A percentile compares a stretch with the other conserved stretches of the same genome.
Conservation (phyloP, 2,888 invertebrate species). For the Cheilosia impressa region DNA sequence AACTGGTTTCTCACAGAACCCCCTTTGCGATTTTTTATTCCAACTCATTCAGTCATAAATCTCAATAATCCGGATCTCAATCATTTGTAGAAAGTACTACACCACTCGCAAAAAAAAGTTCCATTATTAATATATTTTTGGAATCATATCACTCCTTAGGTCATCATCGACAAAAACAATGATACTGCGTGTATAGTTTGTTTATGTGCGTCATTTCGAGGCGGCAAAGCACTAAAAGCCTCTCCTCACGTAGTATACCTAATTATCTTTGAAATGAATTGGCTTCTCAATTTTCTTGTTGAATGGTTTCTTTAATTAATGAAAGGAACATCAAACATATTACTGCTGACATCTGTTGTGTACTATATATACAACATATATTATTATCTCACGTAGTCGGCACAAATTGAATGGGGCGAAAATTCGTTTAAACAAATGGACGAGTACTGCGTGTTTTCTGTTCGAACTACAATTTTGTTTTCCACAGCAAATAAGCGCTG, state of each 20-base stretch:
- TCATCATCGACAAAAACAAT: slow-evolving; percentile 32
- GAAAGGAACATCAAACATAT: slow-evolving; percentile 30
- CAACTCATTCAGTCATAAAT: no score
- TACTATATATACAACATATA: background rate
- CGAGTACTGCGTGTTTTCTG: background rate
- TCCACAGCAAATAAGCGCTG: no score
- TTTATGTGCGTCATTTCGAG: slow-evolving; percentile 34
- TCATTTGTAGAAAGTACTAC: background rate
- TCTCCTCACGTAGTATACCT: slow-evolving; percentile 27
- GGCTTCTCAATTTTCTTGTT: slow-evolving; percentile 70
- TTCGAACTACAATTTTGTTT: background rate
- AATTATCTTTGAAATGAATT: slow-evolving; percentile 48
- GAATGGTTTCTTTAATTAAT: slow-evolving; percentile 69
- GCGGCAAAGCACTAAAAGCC: slow-evolving; percentile 33
- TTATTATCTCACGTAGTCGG: slow-evolving; percentile 13
- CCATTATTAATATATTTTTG: background rate
- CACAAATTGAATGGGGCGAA: background rate
- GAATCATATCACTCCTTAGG: slow-evolving; percentile 14
- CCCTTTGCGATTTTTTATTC: no score
- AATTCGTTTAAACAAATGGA: slow-evolving; percentile 6
- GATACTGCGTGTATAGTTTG: background rate
- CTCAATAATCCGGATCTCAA: background rate
- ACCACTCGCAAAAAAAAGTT: background rate
- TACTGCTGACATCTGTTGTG: slow-evolving; percentile 28
- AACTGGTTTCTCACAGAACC: no score